Percentiles rank a stretch among this genome's conserved stretches.
Conservation (phyloP, 2,113 vertebrate species). For the Cynopterus brachyotis region DNA sequence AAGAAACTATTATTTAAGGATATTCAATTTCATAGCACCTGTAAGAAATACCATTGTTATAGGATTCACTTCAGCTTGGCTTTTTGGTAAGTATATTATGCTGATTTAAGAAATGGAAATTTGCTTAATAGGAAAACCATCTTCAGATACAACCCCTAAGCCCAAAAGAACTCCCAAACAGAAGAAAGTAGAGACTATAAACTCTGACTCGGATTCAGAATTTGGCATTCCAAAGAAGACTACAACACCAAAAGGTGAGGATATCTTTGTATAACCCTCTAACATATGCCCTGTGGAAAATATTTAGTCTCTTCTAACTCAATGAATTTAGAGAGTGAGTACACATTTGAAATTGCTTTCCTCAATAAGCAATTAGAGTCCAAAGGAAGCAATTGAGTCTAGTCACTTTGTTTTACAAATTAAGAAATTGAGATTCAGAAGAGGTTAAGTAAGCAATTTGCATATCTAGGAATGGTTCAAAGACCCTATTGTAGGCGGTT, state of each 20-base stretch:
- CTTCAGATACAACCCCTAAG: slow-evolving; percentile 86
- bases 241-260: slow-evolving; percentile 88
- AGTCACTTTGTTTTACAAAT: not conserved
- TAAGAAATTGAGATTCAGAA: not conserved
- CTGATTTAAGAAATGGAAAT: slow-evolving; percentile 66
- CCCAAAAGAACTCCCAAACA: slow-evolving; percentile 91
- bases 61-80: not conserved
- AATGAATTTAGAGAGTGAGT: not conserved
- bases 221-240: slow-evolving; percentile 91
- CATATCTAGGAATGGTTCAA: not conserved
- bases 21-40: not conserved
- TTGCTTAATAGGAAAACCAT: slow-evolving; percentile 87
- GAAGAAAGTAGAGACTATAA: slow-evolving; percentile 92
- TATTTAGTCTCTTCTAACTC: not conserved
- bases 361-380: not conserved
- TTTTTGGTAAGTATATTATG: slow-evolving; percentile 39
- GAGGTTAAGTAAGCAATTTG: not conserved
- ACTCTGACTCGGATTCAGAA: slow-evolving; percentile 97
- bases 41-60: not conserved
- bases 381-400: not conserved
- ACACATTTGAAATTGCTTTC: not conserved
- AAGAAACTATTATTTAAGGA: not conserved
- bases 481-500: not conserved
- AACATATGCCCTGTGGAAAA: not conserved
- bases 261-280: not conserved